Evolutionary conservation across 2,888 invertebrate species (phyloP), one percentile per base, ranked within the genome.

Genomic region (Macropis europaea): DNA sequence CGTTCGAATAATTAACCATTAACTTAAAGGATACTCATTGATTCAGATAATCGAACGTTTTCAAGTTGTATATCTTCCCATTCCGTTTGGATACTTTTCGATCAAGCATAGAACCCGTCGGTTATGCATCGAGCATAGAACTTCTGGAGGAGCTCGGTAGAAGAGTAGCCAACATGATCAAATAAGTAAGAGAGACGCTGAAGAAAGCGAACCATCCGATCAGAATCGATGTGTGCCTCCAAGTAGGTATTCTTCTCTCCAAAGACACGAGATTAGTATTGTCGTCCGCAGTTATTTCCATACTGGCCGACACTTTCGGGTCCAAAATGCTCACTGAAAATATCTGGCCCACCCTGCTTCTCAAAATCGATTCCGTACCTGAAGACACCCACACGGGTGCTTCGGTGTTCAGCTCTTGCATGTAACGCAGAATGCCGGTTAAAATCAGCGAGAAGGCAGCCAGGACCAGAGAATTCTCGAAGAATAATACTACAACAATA

Each of bases 161-260:
- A 19, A 70, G 82, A 9, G 84, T 28, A 6, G 52, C 52, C 11
- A 86, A 57, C 69, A 87, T 70, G 3, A 88, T 48, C 13, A 83
- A 9, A 48, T 88, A 89, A 0, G 52, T 45, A 0, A 88, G 15
- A 2, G 81, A 26, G 13, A 81, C 61, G 6, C 24, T 50, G 2
- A 85, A 13, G 28, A 88, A 86, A 1, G 79, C 81, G 2, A 87
- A 22, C 86, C 88, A 86, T 9, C 84, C 75, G 40, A 88, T 62
- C 5, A 89, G 26, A 40, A 85, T 61, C 2, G 76, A 69, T 0
- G 85, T 60, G 19, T 86, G 79, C 13, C 50, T 67, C 88, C 89
- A 89, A 9, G 79, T 64, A 0, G 68, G 60, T 30, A 63, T 60
- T 13, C 74, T 74, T 7, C 54, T 61, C 13, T 73, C 50, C 0